Base-by-base conservation (phyloP, 2,797 vertebrate genomes). In the Phoeniculus purpureus region DNA sequence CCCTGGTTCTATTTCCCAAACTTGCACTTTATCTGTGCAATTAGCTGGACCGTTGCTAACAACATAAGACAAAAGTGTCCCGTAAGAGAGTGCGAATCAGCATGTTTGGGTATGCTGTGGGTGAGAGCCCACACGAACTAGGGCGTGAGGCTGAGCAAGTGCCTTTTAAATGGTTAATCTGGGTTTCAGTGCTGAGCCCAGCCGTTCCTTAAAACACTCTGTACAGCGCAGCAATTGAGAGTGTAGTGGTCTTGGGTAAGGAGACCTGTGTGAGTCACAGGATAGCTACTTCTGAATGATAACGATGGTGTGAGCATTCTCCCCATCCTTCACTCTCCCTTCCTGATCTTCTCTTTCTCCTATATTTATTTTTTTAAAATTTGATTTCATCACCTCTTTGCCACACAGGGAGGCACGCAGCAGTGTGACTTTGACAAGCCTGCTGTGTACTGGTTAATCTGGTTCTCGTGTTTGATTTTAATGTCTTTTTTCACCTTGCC, bases 201-300 rank as follows among this genome's bases (percentile, higher is more conserved):
- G 85, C 83, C 87, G 78, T 85, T 93, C 78, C 72, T 91, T 85
- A 68, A 77, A 90, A 77, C 29, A 52, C 34, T 67, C 58, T 14
- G 43, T 89, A 20, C 31, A 45, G 67, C 81, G n/a, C 62, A 68
- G 81, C 89, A 85, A 50, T 90, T 92, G 90, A 75, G 71, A 64
- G 50, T 56, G 37, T 76, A 74, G 68, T 77, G 77, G 73, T 62
- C 66, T 92, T 2, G 0, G 51, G 2, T 75, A 87, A 87, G 67
- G 59, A 90, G 55, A 74, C 87, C 94, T 81, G 73, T 89, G 73
- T 89, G 91, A 93, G 78, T 86, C 87, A 73, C 71, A 87, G 74
- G 89, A 80, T 60, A 91, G 45, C 67, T 94, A 32, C 70, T 92
- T 56, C 58, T 43, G 51, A 78, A 31, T 56, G 48, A 87, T 65